Percentiles rank a stretch among this genome's conserved stretches.
phyloP scores from a whole-genome alignment of 2,888 invertebrate genomes.

The Unio delphinus region DNA sequence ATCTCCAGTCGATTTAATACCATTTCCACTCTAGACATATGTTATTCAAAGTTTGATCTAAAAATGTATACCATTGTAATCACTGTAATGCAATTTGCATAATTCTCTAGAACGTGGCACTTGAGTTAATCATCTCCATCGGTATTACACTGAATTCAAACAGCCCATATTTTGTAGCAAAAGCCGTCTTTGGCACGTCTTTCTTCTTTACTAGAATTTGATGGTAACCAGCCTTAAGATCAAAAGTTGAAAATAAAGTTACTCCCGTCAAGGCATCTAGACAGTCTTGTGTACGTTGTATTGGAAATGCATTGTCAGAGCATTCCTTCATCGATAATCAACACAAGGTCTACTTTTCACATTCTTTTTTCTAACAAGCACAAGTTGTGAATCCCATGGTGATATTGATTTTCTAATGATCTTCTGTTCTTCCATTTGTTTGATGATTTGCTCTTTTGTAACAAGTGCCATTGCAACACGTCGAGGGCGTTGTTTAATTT shows the following conservation, averaged over 20 bases:
- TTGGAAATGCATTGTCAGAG: constrained; percentile 16
- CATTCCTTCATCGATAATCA: constrained; percentile 15
- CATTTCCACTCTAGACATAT: constrained; percentile 8
- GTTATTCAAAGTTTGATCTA: constrained; percentile 9
- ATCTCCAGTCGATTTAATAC: constrained; percentile 5
- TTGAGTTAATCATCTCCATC: no score
- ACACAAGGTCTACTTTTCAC: constrained; percentile 17
- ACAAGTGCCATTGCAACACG: no score
- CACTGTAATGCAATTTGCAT: constrained; percentile 10
- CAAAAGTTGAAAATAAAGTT: constrained; percentile 17
- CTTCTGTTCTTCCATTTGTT: constrained; percentile 13
- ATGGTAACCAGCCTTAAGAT: constrained; percentile 23
- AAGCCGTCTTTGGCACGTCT: no score
- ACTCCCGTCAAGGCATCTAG: constrained; percentile 16
- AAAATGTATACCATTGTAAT: constrained; percentile 11
- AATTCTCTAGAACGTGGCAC: constrained; percentile 9
- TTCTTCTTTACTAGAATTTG: constrained; percentile 20
- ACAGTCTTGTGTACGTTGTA: constrained; percentile 20
- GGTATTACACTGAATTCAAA: no score
- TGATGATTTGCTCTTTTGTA: constrained; percentile 1
- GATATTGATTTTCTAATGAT: constrained; percentile 9
- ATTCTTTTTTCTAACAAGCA: constrained; percentile 8
- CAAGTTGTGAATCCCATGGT: constrained; percentile 11
- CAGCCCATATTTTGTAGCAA: no score
- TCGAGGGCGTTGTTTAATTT: constrained; percentile 11